Evolutionary conservation across 1,140 invertebrate species (phyloP).

Genomic region (Cydia amplana): DNA sequence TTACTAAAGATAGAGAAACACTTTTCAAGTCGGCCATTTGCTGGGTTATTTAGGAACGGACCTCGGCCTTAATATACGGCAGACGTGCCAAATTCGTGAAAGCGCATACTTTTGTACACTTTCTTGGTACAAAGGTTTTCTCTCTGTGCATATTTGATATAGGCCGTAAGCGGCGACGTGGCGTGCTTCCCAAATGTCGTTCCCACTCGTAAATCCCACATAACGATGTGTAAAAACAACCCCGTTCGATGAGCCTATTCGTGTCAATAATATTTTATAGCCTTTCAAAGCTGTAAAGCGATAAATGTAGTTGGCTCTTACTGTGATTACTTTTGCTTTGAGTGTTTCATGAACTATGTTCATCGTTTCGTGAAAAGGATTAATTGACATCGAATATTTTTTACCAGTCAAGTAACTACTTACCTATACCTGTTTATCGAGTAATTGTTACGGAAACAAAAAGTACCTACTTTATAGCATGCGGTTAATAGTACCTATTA

Average conservation of each 20-base stretch:
- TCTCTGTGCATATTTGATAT: conserved; percentile 71
- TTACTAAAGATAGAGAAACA: conserved; percentile 46
- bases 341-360: not conserved
- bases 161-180: conserved; percentile 58
- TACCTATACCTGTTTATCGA: no score
- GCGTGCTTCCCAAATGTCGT: conserved; percentile 57
- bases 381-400: not conserved
- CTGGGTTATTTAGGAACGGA: conserved; percentile 69
- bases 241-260: conserved; percentile 49
- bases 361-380: not conserved
- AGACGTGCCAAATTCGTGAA: conserved; percentile 56
- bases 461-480: no score
- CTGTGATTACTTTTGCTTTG: not conserved
- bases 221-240: conserved; percentile 62
- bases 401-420: no score
- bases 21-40: conserved; percentile 51
- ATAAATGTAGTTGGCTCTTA: not conserved
- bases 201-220: conserved; percentile 56
- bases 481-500: no score
- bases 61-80: conserved; percentile 53
- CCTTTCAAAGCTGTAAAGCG: not conserved
- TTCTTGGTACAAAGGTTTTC: conserved; percentile 57
- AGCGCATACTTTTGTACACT: conserved; percentile 61
- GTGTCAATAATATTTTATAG: conserved; percentile 43
- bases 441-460: no score